Evolutionary conservation across 2,888 invertebrate genomes (phyloP).

Genomic region (Seira ritae): DNA sequence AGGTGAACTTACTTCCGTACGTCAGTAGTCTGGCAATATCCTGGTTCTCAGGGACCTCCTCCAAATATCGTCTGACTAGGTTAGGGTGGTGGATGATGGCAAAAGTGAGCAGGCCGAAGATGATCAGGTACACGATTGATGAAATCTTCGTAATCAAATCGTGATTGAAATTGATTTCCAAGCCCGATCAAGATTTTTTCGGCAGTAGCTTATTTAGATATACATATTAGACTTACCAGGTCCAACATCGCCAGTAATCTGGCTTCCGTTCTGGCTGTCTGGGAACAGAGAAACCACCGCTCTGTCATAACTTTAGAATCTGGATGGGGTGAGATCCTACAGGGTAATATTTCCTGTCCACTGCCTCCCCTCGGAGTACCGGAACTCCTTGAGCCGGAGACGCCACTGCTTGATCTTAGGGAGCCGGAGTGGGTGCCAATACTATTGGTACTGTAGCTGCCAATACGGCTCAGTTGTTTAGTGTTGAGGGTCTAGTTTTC

Average conservation of each 20-base stretch:
- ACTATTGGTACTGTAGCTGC: constrained; percentile 32
- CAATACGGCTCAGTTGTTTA: constrained; percentile 52
- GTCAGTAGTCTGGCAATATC: constrained; percentile 70
- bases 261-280: constrained; percentile 65
- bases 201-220: neutral
- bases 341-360: neutral
- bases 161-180: neutral
- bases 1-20: constrained; percentile 68
- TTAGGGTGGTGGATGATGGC: constrained; percentile 61
- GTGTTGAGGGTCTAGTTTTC: constrained; percentile 51
- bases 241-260: constrained; percentile 64
- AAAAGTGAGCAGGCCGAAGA: constrained; percentile 62
- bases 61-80: constrained; percentile 64
- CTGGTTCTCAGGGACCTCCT: constrained; percentile 68
- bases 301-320: constrained; percentile 52
- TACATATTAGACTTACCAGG: constrained; percentile 65
- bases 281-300: constrained; percentile 67
- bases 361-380: neutral
- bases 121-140: constrained; percentile 59
- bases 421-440: neutral
- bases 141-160: too few species aligned
- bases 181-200: neutral
- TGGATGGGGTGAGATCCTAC: neutral
- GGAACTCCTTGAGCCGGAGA: neutral
- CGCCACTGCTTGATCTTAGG: neutral